Conservation (phyloP, 2,113 vertebrate species). For the Elachura formosa region DNA sequence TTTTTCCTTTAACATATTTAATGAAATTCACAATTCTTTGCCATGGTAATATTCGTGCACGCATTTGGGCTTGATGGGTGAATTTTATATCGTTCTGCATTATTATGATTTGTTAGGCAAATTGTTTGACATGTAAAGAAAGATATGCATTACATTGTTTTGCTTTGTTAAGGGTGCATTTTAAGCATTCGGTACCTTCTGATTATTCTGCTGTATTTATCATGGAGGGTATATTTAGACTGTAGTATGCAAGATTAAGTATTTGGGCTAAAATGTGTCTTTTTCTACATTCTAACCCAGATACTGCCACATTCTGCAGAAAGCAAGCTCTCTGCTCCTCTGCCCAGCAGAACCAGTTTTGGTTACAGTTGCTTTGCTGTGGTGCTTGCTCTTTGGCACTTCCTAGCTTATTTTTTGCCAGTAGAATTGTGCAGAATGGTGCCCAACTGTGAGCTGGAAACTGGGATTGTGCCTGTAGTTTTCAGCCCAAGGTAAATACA, state of each 20-base stretch:
- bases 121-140: conserved; percentile 32
- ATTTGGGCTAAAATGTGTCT: background rate
- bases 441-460: background rate
- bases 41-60: conserved; percentile 61
- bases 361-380: background rate
- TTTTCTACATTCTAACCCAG: background rate
- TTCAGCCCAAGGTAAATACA: background rate
- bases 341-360: background rate
- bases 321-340: background rate
- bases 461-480: background rate
- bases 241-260: background rate
- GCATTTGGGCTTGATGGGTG: conserved; percentile 60
- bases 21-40: conserved; percentile 80
- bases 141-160: conserved; percentile 50
- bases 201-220: conserved; percentile 22
- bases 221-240: background rate
- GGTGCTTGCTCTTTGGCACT: background rate
- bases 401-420: background rate
- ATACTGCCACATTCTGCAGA: background rate
- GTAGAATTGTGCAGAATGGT: background rate
- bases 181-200: conserved; percentile 5
- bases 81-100: conserved; percentile 56
- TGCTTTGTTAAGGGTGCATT: conserved; percentile 46
- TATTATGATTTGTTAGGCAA: conserved; percentile 64
- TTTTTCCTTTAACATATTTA: conserved; percentile 77